Evolutionary conservation across 2,797 vertebrate species (phyloP).

Genomic region (Hydrocynus forskahlii): DNA sequence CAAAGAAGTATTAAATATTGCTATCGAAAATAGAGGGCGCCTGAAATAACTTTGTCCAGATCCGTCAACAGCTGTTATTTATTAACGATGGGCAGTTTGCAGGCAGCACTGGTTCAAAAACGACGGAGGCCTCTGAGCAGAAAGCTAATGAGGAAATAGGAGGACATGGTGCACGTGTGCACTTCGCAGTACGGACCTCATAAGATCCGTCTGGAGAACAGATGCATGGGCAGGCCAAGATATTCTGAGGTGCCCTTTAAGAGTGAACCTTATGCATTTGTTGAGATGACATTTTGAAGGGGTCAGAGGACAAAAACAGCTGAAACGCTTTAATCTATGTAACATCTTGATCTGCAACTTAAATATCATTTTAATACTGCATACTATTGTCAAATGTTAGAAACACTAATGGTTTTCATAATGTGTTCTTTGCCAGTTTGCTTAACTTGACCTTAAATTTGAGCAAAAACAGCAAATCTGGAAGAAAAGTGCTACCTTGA

Average conservation of each 20-base stretch:
- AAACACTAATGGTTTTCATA: not conserved
- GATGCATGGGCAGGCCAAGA: conserved; percentile 13
- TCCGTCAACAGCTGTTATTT: not conserved
- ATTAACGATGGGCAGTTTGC: not conserved
- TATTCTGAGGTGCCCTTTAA: conserved; percentile 30
- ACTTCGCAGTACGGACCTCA: not conserved
- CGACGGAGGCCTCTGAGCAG: not conserved
- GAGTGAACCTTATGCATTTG: conserved; percentile 9
- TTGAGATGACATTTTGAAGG: conserved; percentile 29
- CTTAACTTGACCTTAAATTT: not conserved
- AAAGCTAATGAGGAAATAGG: conserved; percentile 16
- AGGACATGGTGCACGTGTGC: not conserved
- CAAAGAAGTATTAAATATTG: conserved; percentile 15
- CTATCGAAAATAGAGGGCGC: not conserved
- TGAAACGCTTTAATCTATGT: conserved; percentile 19
- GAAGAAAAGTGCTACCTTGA: too few species aligned
- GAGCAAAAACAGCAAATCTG: too few species aligned
- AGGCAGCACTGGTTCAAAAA: not conserved
- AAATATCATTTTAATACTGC: not conserved
- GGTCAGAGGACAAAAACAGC: conserved; percentile 15
- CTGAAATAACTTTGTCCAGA: not conserved
- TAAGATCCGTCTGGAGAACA: not conserved
- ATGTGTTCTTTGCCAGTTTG: not conserved
- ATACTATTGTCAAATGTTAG: not conserved
- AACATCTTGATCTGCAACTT: conserved; percentile 33